Evolutionary conservation across 2,888 invertebrate species (phyloP).

Genomic region (Dysmachus trigonus): DNA sequence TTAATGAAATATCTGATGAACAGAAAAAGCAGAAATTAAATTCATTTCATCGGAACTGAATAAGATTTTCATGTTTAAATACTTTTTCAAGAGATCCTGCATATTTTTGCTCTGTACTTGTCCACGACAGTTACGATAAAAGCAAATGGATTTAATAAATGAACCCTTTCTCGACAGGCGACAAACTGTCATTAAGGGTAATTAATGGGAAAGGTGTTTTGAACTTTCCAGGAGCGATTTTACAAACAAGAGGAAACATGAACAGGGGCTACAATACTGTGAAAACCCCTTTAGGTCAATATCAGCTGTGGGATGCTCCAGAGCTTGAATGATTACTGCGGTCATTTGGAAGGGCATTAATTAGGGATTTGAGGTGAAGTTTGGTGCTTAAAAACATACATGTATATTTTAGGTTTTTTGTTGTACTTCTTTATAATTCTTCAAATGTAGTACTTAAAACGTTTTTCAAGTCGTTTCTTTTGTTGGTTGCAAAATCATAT

Average conservation of each 20-base stretch:
- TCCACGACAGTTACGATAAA: neutral
- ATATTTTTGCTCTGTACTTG: neutral
- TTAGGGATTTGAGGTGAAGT: neutral
- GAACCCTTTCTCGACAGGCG: neutral
- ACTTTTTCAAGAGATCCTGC: neutral
- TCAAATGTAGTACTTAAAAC: too few relatives aligned
- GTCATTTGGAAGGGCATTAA: neutral
- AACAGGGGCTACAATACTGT: neutral
- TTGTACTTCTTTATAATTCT: too few relatives aligned
- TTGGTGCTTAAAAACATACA: too few relatives aligned
- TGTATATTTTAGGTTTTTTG: neutral
- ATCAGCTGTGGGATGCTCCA: neutral
- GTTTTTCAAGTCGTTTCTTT: too few relatives aligned
- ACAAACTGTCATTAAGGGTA: constrained; percentile 9
- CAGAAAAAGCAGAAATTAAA: neutral
- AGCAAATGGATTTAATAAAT: neutral
- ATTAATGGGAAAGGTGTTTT: neutral
- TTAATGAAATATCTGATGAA: neutral
- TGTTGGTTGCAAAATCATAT: too few relatives aligned
- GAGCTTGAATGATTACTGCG: neutral
- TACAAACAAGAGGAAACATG: neutral
- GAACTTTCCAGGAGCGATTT: neutral
- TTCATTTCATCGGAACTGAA: neutral
- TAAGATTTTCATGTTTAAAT: neutral
- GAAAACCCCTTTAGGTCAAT: neutral